Evolutionary conservation across 2,888 invertebrate species (phyloP).

Genomic region (Thyatira batis): DNA sequence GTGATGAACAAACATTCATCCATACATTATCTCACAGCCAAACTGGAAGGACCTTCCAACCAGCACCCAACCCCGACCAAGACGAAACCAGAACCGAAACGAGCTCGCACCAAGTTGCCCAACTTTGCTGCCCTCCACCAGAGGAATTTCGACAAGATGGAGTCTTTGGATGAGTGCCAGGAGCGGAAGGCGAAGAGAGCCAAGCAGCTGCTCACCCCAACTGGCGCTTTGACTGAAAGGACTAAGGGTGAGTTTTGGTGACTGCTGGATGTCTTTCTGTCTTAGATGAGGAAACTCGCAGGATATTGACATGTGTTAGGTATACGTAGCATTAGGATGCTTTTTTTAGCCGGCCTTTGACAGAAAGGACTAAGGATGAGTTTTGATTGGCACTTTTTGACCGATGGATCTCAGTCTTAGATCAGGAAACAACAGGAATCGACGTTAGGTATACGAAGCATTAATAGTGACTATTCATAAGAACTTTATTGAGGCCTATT

Average conservation of each 20-base stretch:
- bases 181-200: constrained; percentile 72
- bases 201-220: constrained; percentile 61
- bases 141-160: constrained; percentile 85
- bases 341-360: too few species aligned
- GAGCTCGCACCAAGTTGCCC: constrained; percentile 81
- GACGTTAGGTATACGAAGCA: too few species aligned
- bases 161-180: constrained; percentile 85
- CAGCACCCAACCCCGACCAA: constrained; percentile 37
- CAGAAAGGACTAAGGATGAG: too few species aligned
- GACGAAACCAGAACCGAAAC: constrained; percentile 57
- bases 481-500: too few species aligned
- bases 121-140: constrained; percentile 87
- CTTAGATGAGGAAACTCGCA: not conserved
- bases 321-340: too few species aligned
- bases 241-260: constrained; percentile 44
- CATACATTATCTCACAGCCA: constrained; percentile 36
- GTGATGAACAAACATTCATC: not conserved
- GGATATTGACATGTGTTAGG: too few species aligned
- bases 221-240: constrained; percentile 42
- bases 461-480: too few species aligned
- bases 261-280: not conserved
- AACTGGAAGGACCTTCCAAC: constrained; percentile 46
- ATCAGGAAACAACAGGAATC: too few species aligned
- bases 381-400: too few species aligned
- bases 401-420: too few species aligned